Evolutionary conservation across 2,113 vertebrate genomes (phyloP).

Genomic region (Pygoscelis adeliae): DNA sequence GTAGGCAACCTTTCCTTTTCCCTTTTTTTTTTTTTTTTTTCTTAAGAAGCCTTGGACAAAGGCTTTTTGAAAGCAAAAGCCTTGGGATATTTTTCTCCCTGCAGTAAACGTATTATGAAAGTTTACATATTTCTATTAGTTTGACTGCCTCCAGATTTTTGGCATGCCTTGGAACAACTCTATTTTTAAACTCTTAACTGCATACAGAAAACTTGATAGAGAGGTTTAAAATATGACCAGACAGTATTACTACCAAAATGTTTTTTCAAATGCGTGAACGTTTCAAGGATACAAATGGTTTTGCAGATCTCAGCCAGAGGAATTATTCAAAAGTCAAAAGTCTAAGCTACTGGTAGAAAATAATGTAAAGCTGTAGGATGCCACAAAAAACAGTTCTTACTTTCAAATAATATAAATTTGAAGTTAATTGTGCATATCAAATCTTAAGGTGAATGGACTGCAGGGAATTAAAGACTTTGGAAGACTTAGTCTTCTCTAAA

Average conservation of each 20-base stretch:
- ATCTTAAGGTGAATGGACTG: not conserved
- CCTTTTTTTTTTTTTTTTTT: not conserved
- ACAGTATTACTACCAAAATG: not conserved
- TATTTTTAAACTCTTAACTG: slow-evolving; percentile 44
- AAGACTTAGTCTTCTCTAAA: not conserved
- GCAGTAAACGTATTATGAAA: not conserved
- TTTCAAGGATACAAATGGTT: slow-evolving; percentile 15
- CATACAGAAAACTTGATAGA: not conserved
- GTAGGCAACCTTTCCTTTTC: not conserved
- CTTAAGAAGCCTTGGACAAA: not conserved
- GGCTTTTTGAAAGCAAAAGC: slow-evolving; percentile 1
- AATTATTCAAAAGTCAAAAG: slow-evolving; percentile 23
- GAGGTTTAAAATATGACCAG: not conserved
- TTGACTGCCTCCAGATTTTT: slow-evolving; percentile 37
- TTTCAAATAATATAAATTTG: not conserved
- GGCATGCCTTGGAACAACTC: not conserved
- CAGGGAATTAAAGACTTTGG: not conserved
- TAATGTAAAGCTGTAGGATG: not conserved
- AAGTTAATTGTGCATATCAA: not conserved
- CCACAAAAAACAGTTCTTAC: not conserved
- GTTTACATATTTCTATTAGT: slow-evolving; percentile 44
- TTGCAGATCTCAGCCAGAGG: not conserved
- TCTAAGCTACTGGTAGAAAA: slow-evolving; percentile 18
- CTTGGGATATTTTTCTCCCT: not conserved
- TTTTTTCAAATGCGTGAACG: not conserved